Evolutionary conservation across 2,113 vertebrate genomes (phyloP), one percentile per base, ranked within the genome.

Genomic region (Mormoops blainvillei): DNA sequence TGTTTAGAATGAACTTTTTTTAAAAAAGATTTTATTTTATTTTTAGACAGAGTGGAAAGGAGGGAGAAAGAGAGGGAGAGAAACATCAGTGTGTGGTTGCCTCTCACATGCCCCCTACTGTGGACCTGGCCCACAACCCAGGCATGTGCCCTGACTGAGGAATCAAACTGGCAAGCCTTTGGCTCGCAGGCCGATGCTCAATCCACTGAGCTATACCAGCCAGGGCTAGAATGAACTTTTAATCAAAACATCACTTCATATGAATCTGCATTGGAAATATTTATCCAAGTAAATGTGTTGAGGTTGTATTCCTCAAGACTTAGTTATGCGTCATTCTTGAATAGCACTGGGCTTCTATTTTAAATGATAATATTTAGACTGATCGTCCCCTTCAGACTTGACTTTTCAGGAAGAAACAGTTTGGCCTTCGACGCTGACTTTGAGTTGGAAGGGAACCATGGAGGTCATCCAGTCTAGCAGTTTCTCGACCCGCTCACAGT

Each of bases 191-290:
- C n/a, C n/a, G n/a, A n/a, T n/a, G n/a, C n/a, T n/a, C n/a, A n/a
- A n/a, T n/a, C n/a, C n/a, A n/a, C n/a, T n/a, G n/a, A n/a, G n/a
- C n/a, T n/a, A n/a, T n/a, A n/a, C n/a, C n/a, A n/a, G n/a, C n/a
- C n/a, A n/a, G n/a, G n/a, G n/a, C n/a, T 89, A 89, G 48, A 92
- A 94, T 96, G 77, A 93, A 82, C 31, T 93, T 95, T 97, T 92
- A 92, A 87, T 61, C 68, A 86, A 80, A 87, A 68, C 14, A 81
- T 76, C 16, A 65, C 24, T 67, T 90, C 22, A n/a, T 63, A 36
- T 86, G 56, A 94, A 45, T 83, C 43, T 81, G 28, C 19, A 33
- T 41, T 83, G 54, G 33, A 63, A 80, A 14, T 41, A 50, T 81
- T 93, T 94, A 68, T 41, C 71, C 61, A 36, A 65, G 71, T 77